Evolutionary conservation across 2,113 vertebrate species (phyloP), one percentile per base, ranked within the genome.

Genomic region (Cyanoderma ruficeps): DNA sequence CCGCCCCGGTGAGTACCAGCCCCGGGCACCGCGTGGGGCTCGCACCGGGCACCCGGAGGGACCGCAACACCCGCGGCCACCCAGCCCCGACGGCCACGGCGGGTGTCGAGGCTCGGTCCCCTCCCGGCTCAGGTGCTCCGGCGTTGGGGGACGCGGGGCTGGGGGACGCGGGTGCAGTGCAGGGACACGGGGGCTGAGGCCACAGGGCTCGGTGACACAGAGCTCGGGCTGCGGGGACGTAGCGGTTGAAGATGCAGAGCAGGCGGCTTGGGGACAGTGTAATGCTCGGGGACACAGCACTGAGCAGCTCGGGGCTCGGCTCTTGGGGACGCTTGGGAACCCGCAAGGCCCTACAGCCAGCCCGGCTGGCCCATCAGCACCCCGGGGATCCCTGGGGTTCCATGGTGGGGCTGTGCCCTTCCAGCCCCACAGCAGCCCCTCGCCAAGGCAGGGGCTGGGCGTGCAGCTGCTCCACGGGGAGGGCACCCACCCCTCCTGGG

Each of bases 51-150:
- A 7, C 15, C 82, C 46, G 0, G 1, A 4, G 31, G 41, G 33
- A 28, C 47, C 23, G 4, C 49, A 0, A 0, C 57, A 1, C n/a
- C 63, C 64, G 3, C 1, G 3, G 3, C 1, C 33, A 17, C 52
- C 35, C 65, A 2, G 16, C 76, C 27, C 55, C 6, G 2, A 6
- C 2, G 61, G 59, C 21, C 12, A 0, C 2, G 0, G 0, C 4
- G 52, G 46, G 0, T 14, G 55, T 17, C 46, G 0, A 0, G 23
- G 44, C 17, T 56, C 78, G 17, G n/a, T 25, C 31, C 39, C 1
- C 2, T 4, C 35, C 72, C 27, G 7, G 41, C 46, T 31, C 8
- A 15, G 71, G 41, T 1, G 6, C 35, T 33, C 24, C 0, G 5
- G 60, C 0, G 2, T 0, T 8, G 12, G 19, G 68, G 53, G 16